Base-by-base conservation (phyloP, 2,113 vertebrate genomes). In the Microcebus lehilahytsara region DNA sequence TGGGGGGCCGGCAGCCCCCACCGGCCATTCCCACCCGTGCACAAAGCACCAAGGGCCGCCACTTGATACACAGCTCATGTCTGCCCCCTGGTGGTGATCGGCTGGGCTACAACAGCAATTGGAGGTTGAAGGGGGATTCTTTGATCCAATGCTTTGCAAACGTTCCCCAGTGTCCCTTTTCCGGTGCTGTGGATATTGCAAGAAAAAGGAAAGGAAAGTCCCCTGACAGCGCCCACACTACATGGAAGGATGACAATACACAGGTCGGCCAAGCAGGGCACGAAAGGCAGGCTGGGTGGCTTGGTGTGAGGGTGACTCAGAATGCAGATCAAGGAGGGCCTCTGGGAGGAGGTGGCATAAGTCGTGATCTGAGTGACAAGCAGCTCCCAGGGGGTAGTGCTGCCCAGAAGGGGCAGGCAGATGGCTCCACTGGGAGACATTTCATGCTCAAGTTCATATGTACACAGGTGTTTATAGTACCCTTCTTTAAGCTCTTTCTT, bases 11-110 rank as follows among this genome's bases (percentile, higher is more conserved):
- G 3, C 23, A 64, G 58, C 72, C 56, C 4, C 5, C 3, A 22
- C 3, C 20, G 9, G 42, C 49, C 9, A 2, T 37, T n/a, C 40
- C 40, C 14, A 37, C 9, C 6, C 16, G 0, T 5, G 2, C 3
- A 19, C 40, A 75, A 83, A 79, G 72, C 34, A 13, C 37, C 6
- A 2, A 49, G 49, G 8, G 5, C 6, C 22, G 19, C 25, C 0
- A 6, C 62, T 8, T 7, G 19, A 2, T 80, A 51, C 67, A 46
- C 60, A 64, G 92, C 7, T 87, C 64, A 23, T 58, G 22, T 17
- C 5, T 85, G 66, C 80, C 94, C 87, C 84, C 97, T 92, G 27
- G 42, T 88, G 96, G 89, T 25, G 0, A 69, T 10, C 9, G 3
- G 2, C 9, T 7, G 1, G 22, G 6, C 17, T 49, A 34, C 56